Percentiles rank a stretch among this genome's conserved stretches.
These are phyloP conservation scores for Drosophila jambulina DNA, from an alignment of 1,140 invertebrate genomes.

Conservation along the genomic window DNA sequence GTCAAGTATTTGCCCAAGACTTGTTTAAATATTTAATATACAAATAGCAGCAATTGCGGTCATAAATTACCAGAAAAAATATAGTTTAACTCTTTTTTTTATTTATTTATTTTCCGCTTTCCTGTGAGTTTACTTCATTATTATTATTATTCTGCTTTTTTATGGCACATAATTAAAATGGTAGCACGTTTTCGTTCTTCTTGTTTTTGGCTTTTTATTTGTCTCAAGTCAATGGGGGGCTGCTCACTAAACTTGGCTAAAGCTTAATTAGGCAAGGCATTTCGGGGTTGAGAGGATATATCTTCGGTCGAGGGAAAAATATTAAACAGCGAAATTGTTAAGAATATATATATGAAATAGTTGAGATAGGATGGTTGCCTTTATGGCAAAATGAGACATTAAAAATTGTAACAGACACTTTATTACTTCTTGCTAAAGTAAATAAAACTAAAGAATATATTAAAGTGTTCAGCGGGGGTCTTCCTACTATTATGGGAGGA, in stretches of 20 bases:
- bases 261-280: conserved; percentile 44
- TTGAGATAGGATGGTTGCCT: conserved; percentile 18
- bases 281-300: conserved; percentile 11
- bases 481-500: not conserved
- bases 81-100: conserved; percentile 27
- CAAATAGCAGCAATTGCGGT: conserved; percentile 71
- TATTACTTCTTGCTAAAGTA: conserved; percentile 3
- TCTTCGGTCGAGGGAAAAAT: conserved; percentile 12
- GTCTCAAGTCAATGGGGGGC: conserved; percentile 36
- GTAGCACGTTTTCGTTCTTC: conserved; percentile 51
- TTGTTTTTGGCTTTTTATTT: conserved; percentile 50
- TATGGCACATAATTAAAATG: conserved; percentile 72
- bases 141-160: conserved; percentile 42
- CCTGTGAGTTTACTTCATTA: conserved; percentile 10
- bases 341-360: not conserved
- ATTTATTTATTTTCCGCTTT: conserved; percentile 3
- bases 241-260: conserved; percentile 25
- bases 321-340: conserved; percentile 25
- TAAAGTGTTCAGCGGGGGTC: not conserved
- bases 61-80: conserved; percentile 64
- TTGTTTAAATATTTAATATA: conserved; percentile 70
- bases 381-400: conserved; percentile 13
- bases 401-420: conserved; percentile 34
- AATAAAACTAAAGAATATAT: conserved; percentile 20
- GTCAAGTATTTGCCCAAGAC: conserved; percentile 70